phyloP scores from a whole-genome alignment of 2,113 vertebrate species.

The Chaetorhynchus papuensis region DNA sequence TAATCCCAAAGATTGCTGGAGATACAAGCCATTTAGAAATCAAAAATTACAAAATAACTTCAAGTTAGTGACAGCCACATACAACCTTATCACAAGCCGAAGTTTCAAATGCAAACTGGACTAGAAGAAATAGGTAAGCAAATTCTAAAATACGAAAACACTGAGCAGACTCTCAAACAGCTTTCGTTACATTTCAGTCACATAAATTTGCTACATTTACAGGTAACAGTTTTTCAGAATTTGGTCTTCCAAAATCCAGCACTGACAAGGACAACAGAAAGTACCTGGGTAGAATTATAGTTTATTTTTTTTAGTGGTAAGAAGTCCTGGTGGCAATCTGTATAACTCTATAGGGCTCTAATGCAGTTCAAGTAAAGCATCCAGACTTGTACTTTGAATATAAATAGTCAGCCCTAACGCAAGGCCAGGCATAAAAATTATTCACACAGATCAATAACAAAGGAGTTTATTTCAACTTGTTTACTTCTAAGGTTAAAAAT shows the following conservation, averaged over 20 bases:
- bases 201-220: background rate
- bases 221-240: background rate
- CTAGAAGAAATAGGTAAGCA: background rate
- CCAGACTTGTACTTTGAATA: background rate
- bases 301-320: background rate
- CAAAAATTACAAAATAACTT: background rate
- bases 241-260: background rate
- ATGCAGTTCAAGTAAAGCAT: background rate
- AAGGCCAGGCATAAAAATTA: background rate
- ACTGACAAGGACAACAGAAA: background rate
- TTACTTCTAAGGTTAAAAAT: background rate
- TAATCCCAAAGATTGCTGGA: background rate
- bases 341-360: background rate
- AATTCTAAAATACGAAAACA: background rate
- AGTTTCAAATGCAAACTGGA: background rate
- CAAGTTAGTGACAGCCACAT: background rate
- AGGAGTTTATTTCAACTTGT: background rate
- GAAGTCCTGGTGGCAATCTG: background rate
- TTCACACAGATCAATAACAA: background rate
- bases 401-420: background rate
- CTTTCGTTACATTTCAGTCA: background rate
- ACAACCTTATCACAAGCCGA: background rate
- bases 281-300: background rate
- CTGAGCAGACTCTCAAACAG: background rate
- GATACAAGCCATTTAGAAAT: background rate